phyloP scores from a whole-genome alignment of 1,140 invertebrate genomes.

The Cherax quadricarinatus region DNA sequence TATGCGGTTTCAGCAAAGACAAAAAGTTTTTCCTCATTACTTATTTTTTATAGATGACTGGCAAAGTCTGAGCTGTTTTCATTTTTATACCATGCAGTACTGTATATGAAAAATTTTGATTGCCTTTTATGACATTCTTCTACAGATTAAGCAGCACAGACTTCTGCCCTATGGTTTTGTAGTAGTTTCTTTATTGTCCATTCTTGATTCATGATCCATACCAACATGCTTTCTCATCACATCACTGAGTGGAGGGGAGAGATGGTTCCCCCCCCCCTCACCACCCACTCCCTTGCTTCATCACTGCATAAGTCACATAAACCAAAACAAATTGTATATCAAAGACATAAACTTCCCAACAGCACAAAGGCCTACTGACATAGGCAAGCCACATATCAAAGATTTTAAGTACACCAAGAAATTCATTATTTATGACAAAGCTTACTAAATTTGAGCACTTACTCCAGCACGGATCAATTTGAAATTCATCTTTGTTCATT shows the following conservation, averaged over 20 bases:
- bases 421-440: neutral
- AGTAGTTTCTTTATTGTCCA: slow-evolving; percentile 63
- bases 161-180: slow-evolving; percentile 59
- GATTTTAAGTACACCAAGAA: neutral
- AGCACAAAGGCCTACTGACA: neutral
- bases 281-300: neutral
- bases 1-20: slow-evolving; percentile 65
- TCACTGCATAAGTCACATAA: neutral
- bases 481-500: neutral
- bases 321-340: neutral
- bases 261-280: slow-evolving; percentile 16
- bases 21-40: slow-evolving; percentile 64
- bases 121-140: slow-evolving; percentile 65
- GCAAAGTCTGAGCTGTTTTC: slow-evolving; percentile 70
- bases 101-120: slow-evolving; percentile 55
- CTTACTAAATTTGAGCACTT: neutral
- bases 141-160: slow-evolving; percentile 63
- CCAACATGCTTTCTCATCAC: slow-evolving; percentile 52
- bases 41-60: slow-evolving; percentile 69
- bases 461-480: neutral
- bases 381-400: slow-evolving; percentile 26
- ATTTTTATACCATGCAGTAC: slow-evolving; percentile 61
- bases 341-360: neutral
- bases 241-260: slow-evolving; percentile 35
- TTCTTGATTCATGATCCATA: slow-evolving; percentile 62